Percentiles rank a stretch among this genome's conserved stretches.
phyloP scores from a whole-genome alignment of 2,797 vertebrate genomes.

The Glyptemys insculpta region DNA sequence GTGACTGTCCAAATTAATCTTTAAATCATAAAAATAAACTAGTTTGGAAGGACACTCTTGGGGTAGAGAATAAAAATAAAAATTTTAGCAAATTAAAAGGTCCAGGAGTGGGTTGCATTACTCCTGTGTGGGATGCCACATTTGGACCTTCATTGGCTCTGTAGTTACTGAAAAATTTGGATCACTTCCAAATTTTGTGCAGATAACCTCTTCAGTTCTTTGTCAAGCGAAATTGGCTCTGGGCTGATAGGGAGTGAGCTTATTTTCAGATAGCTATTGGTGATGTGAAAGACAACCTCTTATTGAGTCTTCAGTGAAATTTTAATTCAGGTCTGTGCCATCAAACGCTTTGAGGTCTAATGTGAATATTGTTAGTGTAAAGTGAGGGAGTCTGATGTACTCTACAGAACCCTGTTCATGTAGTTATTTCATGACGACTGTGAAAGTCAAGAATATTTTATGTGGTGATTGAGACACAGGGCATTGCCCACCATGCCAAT shows the following conservation, averaged over 20 bases:
- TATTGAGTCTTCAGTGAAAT: neutral
- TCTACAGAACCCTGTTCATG: neutral
- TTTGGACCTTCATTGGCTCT: neutral
- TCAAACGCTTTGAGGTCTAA: neutral
- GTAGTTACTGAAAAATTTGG: neutral
- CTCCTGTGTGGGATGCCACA: neutral
- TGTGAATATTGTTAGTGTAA: neutral
- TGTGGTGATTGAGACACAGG: neutral
- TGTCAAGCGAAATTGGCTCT: neutral
- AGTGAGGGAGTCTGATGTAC: neutral
- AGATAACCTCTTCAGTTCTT: neutral
- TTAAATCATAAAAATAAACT: neutral
- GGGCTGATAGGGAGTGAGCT: neutral
- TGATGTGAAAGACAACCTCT: neutral
- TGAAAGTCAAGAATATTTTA: neutral
- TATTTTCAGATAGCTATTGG: neutral
- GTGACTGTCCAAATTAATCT: fast-evolving
- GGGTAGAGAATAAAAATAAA: neutral
- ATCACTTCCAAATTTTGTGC: neutral
- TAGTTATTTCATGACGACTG: neutral
- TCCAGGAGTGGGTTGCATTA: neutral
- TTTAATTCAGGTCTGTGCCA: neutral
- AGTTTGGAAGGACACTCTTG: neutral
- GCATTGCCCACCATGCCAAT: neutral
- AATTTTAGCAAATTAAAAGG: neutral